Conservation (phyloP, 2,797 vertebrate species). For the Cynopterus sphinx region DNA sequence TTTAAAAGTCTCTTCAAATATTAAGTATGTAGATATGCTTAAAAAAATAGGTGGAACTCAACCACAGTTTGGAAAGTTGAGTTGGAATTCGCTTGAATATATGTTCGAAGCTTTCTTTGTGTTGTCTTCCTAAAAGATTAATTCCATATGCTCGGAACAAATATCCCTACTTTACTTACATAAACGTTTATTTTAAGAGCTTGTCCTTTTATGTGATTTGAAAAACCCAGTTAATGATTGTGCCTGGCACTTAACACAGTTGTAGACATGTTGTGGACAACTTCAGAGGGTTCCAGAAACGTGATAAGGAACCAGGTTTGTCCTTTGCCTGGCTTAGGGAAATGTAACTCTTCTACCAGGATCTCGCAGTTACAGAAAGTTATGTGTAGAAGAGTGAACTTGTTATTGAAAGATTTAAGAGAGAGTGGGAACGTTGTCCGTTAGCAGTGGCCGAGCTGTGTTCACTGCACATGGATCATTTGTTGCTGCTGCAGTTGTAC, state of each 20-base stretch:
- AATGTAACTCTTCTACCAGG: not conserved
- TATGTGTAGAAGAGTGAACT: not conserved
- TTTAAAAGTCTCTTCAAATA: not conserved
- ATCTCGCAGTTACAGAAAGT: not conserved
- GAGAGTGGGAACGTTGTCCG: not conserved
- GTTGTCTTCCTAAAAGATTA: conserved; percentile 17
- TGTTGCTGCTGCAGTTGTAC: not conserved
- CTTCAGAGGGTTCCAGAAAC: not conserved
- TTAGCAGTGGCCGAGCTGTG: not conserved
- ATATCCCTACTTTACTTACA: not conserved
- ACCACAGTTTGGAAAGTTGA: conserved; percentile 26
- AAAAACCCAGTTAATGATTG: not conserved
- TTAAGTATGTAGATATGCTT: not conserved
- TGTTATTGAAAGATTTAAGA: not conserved
- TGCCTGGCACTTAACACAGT: not conserved
- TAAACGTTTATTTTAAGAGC: not conserved
- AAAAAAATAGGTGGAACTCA: not conserved
- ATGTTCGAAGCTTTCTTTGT: conserved; percentile 19
- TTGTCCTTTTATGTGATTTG: not conserved
- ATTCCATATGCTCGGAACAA: not conserved
- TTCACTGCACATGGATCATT: not conserved
- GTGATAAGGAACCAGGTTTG: not conserved
- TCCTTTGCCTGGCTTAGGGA: not conserved
- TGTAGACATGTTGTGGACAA: not conserved
- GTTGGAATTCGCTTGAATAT: not conserved